Conservation (phyloP, 2,797 vertebrate genomes). For the Tokudaia tokunoshimensis region DNA sequence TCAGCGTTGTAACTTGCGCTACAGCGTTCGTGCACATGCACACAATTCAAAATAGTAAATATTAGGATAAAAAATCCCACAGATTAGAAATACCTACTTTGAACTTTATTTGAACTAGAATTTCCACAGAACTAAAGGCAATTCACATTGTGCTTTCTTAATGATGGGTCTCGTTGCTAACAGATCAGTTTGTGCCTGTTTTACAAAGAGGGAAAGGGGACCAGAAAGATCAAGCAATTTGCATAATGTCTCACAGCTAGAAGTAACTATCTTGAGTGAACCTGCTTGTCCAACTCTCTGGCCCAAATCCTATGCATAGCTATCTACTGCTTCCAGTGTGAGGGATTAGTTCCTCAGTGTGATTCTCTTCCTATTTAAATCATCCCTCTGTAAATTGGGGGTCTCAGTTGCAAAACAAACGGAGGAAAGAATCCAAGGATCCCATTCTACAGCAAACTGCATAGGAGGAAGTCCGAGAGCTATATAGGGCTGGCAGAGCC, state of each 20-base stretch:
- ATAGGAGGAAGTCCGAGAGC: neutral
- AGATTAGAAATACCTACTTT: neutral
- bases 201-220: neutral
- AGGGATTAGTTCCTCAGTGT: neutral
- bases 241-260: neutral
- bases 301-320: neutral
- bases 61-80: neutral
- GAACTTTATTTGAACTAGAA: neutral
- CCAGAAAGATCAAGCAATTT: slow-evolving; percentile 23
- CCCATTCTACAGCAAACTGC: neutral
- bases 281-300: neutral
- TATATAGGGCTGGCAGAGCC: neutral
- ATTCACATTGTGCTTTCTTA: neutral
- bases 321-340: neutral
- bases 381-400: neutral
- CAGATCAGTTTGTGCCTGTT: neutral
- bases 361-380: neutral
- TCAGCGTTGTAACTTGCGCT: neutral
- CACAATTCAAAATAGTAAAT: neutral
- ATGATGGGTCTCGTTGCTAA: neutral
- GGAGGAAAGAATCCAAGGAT: neutral
- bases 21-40: neutral
- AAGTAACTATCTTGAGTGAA: neutral
- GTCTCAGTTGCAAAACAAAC: neutral
- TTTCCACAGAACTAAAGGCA: neutral